These are phyloP conservation scores for Hirtodrosophila trivittata DNA, from an alignment of 2,888 invertebrate genomes.

Conservation along the genomic window DNA sequence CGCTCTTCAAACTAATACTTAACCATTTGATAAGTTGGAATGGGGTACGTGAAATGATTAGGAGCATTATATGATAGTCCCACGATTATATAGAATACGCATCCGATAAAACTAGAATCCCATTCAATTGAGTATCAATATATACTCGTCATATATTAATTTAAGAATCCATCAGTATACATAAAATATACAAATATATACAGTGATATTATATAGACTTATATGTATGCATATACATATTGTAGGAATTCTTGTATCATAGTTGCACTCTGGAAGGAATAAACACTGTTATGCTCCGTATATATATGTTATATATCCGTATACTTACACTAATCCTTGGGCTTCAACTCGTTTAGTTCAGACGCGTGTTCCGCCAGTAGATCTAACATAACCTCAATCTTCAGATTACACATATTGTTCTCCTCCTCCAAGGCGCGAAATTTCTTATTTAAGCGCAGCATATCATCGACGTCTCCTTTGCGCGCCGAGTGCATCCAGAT, in stretches of 20 bases:
- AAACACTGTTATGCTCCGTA: not conserved
- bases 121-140: constrained; percentile 9
- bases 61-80: constrained; percentile 18
- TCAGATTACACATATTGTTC: constrained; percentile 82
- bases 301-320: not conserved
- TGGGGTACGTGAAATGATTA: constrained; percentile 44
- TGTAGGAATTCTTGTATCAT: not conserved
- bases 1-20: constrained; percentile 39
- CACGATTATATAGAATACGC: constrained; percentile 23
- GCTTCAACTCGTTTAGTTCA: constrained; percentile 73
- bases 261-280: constrained; percentile 8
- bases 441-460: constrained; percentile 76
- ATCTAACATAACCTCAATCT: constrained; percentile 83
- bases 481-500: constrained; percentile 81
- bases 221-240: not conserved
- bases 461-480: constrained; percentile 78
- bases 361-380: constrained; percentile 81
- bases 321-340: constrained; percentile 54
- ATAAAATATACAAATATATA: too few relatives aligned
- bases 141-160: too few relatives aligned
- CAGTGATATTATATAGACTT: too few relatives aligned
- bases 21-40: constrained; percentile 51
- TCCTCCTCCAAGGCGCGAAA: constrained; percentile 81
- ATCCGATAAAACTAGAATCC: constrained; percentile 7
- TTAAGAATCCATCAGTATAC: too few relatives aligned